Evolutionary conservation across 2,888 invertebrate species (phyloP).

Genomic region (Diplolepis rosae): DNA sequence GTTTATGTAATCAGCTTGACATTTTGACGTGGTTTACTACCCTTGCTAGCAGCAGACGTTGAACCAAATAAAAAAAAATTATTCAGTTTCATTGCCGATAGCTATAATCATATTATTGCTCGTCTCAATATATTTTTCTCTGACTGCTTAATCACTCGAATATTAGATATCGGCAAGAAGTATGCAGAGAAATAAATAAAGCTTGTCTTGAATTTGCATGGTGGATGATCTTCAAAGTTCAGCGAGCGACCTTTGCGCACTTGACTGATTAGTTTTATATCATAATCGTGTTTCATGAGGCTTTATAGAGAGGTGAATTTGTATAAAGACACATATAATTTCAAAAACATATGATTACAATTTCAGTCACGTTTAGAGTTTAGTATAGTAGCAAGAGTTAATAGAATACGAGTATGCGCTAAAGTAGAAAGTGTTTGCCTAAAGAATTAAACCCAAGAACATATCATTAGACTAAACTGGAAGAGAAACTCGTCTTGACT

Average conservation of each 20-base stretch:
- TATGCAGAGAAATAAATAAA: conserved; percentile 9
- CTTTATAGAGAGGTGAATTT: conserved; percentile 5
- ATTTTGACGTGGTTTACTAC: background rate
- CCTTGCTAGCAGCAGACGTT: background rate
- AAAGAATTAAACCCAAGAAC: background rate
- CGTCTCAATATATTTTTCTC: conserved; percentile 3
- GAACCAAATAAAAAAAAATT: conserved; percentile 21
- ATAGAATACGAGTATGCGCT: background rate
- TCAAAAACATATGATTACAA: background rate
- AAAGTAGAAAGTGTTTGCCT: background rate
- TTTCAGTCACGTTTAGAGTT: background rate
- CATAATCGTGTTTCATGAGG: conserved; percentile 1
- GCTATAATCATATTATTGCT: conserved; percentile 2
- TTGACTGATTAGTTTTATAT: conserved; percentile 27
- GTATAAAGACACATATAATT: background rate
- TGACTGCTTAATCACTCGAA: conserved; percentile 18
- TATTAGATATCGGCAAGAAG: conserved; percentile 20
- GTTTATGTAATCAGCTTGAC: background rate
- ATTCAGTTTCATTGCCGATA: background rate
- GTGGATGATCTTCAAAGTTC: conserved; percentile 23
- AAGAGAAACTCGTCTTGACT: background rate
- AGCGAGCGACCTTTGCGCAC: conserved; percentile 26
- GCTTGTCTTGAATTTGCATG: conserved; percentile 13
- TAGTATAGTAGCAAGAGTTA: no score
- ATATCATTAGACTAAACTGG: background rate